Conservation (phyloP, 2,888 invertebrate genomes). For the Oscheius onirici region DNA sequence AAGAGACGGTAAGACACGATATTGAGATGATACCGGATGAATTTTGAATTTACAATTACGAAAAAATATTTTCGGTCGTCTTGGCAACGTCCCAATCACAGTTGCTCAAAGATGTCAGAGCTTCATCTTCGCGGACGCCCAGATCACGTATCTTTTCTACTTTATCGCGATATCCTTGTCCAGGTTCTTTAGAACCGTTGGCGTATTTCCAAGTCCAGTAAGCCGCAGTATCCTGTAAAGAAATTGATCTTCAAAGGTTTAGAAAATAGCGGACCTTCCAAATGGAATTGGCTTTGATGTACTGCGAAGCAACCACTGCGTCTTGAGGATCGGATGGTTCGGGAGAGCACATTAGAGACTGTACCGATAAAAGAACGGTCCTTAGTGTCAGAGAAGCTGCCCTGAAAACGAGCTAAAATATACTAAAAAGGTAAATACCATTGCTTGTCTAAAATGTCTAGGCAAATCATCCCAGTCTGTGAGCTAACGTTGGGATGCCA, state of each 20-base stretch:
- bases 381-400: slow-evolving; percentile 97
- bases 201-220: slow-evolving; percentile 97
- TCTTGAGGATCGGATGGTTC: slow-evolving; percentile 77
- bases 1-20: no score
- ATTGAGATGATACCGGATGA: no score
- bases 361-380: slow-evolving; percentile 92
- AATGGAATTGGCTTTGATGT: slow-evolving; percentile 85
- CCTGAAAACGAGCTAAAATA: slow-evolving; percentile 75
- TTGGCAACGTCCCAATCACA: slow-evolving; percentile 62
- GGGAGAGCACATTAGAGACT: slow-evolving; percentile 83
- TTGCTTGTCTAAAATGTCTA: slow-evolving; percentile 90
- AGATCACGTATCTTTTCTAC: slow-evolving; percentile 89
- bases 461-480: slow-evolving; percentile 92
- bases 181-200: slow-evolving; percentile 81
- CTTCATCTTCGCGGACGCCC: slow-evolving; percentile 83
- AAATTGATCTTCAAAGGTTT: background rate
- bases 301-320: slow-evolving; percentile 96
- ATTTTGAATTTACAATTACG: slow-evolving; percentile 34
- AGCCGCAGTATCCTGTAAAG: slow-evolving; percentile 81
- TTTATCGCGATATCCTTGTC: slow-evolving; percentile 84
- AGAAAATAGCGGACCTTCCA: slow-evolving; percentile 77
- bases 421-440: slow-evolving; percentile 71
- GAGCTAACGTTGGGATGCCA: slow-evolving; percentile 99
- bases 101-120: slow-evolving; percentile 59
- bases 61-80: slow-evolving; percentile 64